phyloP scores from a whole-genome alignment of 2,113 vertebrate genomes.

The Sula dactylatra region DNA sequence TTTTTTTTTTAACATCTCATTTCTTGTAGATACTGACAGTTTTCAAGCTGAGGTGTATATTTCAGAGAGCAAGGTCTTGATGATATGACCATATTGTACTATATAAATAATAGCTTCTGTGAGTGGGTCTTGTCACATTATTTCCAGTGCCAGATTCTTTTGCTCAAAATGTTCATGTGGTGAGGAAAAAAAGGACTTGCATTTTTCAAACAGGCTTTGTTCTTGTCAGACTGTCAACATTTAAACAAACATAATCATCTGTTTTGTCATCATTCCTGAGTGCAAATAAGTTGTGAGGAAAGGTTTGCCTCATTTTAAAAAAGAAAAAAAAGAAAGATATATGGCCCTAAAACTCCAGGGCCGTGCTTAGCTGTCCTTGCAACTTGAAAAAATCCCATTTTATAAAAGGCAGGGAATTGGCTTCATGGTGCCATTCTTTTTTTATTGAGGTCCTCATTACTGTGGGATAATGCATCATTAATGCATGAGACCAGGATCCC shows the following conservation, averaged over 20 bases:
- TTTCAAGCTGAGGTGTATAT: conserved; percentile 55
- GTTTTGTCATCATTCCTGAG: conserved; percentile 27
- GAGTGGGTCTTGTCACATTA: conserved; percentile 15
- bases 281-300: conserved; percentile 9
- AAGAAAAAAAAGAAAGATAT: not conserved
- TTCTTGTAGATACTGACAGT: conserved; percentile 29
- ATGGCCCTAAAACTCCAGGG: not conserved
- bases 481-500: not conserved
- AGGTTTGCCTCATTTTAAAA: not conserved
- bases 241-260: conserved; percentile 26
- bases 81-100: conserved; percentile 49
- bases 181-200: not conserved
- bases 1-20: not conserved
- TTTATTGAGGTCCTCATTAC: not conserved
- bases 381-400: not conserved
- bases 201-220: conserved; percentile 48
- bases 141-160: conserved; percentile 27
- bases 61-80: conserved; percentile 56
- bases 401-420: not conserved
- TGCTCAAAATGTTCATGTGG: not conserved
- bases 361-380: not conserved
- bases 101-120: conserved; percentile 55
- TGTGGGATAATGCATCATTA: not conserved
- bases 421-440: not conserved
- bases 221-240: conserved; percentile 35